phyloP scores from a whole-genome alignment of 2,797 vertebrate species.

The Notoglanidium macrostoma region DNA sequence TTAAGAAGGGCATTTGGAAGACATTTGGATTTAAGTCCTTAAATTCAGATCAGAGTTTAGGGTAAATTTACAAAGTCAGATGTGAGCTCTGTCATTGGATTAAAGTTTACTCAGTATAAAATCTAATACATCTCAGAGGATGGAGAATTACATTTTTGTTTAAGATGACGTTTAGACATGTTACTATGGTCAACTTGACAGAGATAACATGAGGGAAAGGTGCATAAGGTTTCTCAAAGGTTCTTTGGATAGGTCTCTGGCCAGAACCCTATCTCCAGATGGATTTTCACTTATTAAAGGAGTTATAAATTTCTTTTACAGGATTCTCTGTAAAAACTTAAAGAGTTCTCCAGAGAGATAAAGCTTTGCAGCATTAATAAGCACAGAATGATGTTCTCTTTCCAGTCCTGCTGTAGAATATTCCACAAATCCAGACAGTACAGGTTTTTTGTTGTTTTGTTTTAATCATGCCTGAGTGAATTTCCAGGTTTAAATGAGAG shows the following conservation, averaged over 20 bases:
- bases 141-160: neutral
- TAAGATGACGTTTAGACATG: neutral
- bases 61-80: neutral
- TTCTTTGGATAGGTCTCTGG: neutral
- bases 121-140: neutral
- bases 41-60: neutral
- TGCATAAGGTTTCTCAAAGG: neutral
- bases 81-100: neutral
- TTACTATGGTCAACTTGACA: neutral
- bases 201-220: neutral
- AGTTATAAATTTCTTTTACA: no score
- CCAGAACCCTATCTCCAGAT: neutral
- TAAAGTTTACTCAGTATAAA: neutral
- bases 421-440: neutral
- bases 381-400: neutral
- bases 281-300: neutral
- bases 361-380: neutral
- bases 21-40: neutral
- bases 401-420: neutral
- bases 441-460: neutral
- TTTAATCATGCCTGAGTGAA: slow-evolving; percentile 55
- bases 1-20: neutral
- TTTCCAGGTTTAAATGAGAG: slow-evolving; percentile 53
- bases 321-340: neutral
- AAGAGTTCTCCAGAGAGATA: no score